Percentiles rank a stretch among this genome's conserved stretches.
phyloP scores from a whole-genome alignment of 2,888 invertebrate genomes.

The Criorhina ranunculi region DNA sequence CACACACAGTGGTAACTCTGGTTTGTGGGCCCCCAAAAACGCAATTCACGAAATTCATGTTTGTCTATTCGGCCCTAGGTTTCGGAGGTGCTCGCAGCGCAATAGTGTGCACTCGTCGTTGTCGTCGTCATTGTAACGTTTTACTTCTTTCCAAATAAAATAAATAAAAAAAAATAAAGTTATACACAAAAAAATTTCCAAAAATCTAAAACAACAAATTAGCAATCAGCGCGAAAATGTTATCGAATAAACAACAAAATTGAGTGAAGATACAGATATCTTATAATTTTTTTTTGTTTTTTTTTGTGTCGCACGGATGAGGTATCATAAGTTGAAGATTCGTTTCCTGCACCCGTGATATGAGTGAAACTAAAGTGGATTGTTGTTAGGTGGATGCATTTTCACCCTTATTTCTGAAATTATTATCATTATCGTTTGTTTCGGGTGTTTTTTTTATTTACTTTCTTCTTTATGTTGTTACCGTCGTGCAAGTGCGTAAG shows the following conservation, averaged over 20 bases:
- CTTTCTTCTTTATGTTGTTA: constrained; percentile 18
- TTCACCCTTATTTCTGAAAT: constrained; percentile 67
- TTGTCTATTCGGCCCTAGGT: constrained; percentile 85
- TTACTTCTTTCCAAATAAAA: constrained; percentile 78
- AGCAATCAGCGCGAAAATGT: constrained; percentile 66
- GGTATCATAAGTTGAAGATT: constrained; percentile 13
- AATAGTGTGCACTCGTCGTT: constrained; percentile 83
- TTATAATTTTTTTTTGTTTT: constrained; percentile 22
- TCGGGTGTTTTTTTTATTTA: constrained; percentile 30
- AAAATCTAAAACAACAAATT: constrained; percentile 54
- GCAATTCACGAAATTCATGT: constrained; percentile 84
- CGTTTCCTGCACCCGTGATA: constrained; percentile 44
- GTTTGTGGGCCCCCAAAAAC: constrained; percentile 82
- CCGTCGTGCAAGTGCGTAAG: constrained; percentile 68
- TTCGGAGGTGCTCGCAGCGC: constrained; percentile 85
- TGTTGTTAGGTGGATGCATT: constrained; percentile 70
- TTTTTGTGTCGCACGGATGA: constrained; percentile 9
- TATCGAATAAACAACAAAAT: constrained; percentile 72
- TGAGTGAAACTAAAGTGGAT: constrained; percentile 67
- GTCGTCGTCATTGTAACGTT: constrained; percentile 79
- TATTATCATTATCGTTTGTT: constrained; percentile 54
- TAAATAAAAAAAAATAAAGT: constrained; percentile 53
- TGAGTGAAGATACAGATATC: constrained; percentile 62
- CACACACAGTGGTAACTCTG: constrained; percentile 78
- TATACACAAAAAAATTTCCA: constrained; percentile 60